Conservation (phyloP, 2,888 invertebrate genomes). For the Rhodophaea formosa region DNA sequence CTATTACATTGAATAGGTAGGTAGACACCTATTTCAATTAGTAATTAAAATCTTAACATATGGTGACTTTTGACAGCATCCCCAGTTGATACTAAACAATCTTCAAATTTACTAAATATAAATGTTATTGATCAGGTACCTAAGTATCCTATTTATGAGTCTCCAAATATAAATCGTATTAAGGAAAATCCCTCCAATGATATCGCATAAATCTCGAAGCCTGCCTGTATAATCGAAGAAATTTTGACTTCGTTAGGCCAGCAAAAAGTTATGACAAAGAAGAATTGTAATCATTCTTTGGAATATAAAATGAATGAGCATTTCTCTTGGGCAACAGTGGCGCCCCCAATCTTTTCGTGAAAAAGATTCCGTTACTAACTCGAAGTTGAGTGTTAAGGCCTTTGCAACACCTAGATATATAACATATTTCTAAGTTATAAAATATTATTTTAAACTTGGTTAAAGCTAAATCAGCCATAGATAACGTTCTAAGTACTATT, state of each 20-base stretch:
- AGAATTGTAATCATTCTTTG: slow-evolving; percentile 15
- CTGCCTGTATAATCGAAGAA: slow-evolving; percentile 8
- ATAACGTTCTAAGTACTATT: no score
- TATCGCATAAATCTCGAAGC: slow-evolving; percentile 5
- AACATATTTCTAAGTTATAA: no score
- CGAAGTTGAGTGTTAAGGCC: not conserved
- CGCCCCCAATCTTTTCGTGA: not conserved
- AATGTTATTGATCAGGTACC: not conserved
- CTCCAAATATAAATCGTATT: slow-evolving; percentile 2
- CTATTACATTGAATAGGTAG: no score
- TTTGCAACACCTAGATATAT: not conserved
- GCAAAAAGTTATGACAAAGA: slow-evolving; percentile 14
- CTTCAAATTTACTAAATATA: no score
- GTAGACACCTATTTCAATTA: no score
- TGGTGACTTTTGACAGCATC: no score
- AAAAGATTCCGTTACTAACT: not conserved
- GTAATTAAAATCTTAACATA: no score
- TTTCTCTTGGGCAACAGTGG: slow-evolving; percentile 2
- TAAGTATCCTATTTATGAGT: not conserved
- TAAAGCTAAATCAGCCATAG: no score
- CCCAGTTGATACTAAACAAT: no score
- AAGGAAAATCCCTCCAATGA: slow-evolving; percentile 2
- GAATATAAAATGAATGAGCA: slow-evolving; percentile 14
- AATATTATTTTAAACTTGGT: no score
- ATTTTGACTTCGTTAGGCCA: slow-evolving; percentile 11